Base-by-base conservation (phyloP, 37 sponge, comb jelly and placozoan genomes). In the Aplysina aerophoba region DNA sequence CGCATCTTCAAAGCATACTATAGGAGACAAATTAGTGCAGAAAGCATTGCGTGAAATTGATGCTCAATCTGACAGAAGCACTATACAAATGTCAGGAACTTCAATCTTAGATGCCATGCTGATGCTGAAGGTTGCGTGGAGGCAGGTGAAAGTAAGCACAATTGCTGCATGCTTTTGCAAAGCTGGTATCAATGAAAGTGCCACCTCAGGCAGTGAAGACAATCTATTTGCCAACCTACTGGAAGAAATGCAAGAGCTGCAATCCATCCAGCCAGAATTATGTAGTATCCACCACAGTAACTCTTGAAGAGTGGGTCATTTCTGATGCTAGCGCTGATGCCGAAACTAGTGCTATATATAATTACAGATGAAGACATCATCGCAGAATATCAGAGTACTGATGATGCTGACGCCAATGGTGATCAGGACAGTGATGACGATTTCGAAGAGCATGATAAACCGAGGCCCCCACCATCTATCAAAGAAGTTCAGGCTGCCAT, bases 241-340 rank as follows among this genome's bases (percentile, higher is more conserved):
- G 63, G 63, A 62, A 62, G 12, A 25, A 62, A 62, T 79, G 80
- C 55, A 41, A 79, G 55, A 53, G 55, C 55, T 36, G 80, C 80
- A 79, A 79, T 79, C 80, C 55, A 54, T 25, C 53, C 55, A 25
- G 44, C 54, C 55, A 13, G 54, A 41, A 25, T 79, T 25, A n/a
- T n/a, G n/a, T n/a, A 56, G 53, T 41, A 53, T 24, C 63, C 4
- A 14, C 63, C 63, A 62, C 63, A 62, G 63, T 62, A 62, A 62
- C 4, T 14, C 63, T 14, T 62, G 63, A 62, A 62, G 63, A 62
- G 63, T 62, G 63, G 63, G 63, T 62, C 63, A 62, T 14, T 62
- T 62, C 63, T 62, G 12, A 62, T 62, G 63, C n/a, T n/a, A n/a
- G n/a, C n/a, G n/a, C 12, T 62, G 63, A 62, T 62, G 4, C 11